Conservation (phyloP, 2,888 invertebrate species). For the Junonia oenone region DNA sequence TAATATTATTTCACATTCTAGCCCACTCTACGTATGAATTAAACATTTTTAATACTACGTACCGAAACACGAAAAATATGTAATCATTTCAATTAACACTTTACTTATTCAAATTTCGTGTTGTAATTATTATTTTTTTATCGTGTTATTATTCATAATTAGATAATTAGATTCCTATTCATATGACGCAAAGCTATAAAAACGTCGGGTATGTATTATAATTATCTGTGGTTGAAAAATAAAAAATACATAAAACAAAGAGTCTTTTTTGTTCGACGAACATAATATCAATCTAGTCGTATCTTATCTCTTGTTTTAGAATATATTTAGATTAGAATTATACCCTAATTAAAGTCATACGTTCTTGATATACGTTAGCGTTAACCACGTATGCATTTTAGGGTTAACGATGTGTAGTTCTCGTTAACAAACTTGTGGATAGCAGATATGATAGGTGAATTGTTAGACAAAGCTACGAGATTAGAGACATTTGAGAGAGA, state of each 20-base stretch:
- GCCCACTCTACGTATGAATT: not conserved
- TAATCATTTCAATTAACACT: not conserved
- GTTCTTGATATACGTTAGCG: not conserved
- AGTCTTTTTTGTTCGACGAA: not conserved
- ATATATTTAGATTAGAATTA: constrained; percentile 2
- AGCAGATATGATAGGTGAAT: not conserved
- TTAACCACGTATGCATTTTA: too few species aligned
- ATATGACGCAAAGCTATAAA: not conserved
- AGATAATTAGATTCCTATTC: not conserved
- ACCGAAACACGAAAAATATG: not conserved
- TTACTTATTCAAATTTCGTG: not conserved
- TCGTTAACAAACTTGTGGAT: too few species aligned
- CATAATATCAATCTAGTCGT: constrained; percentile 2
- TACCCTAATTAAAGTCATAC: constrained; percentile 14
- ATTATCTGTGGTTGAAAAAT: not conserved
- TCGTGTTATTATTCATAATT: constrained; percentile 2
- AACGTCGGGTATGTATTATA: not conserved
- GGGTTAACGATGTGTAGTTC: too few species aligned
- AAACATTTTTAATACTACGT: not conserved
- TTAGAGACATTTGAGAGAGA: constrained; percentile 4
- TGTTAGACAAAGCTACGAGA: constrained; percentile 1
- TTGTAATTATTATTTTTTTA: not conserved
- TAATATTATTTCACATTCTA: not conserved
- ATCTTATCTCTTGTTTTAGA: constrained; percentile 5
- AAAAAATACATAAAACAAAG: not conserved